Base-by-base conservation (phyloP, 53 echinoderm and acorn worm genomes). In the Glandiceps talaboti region DNA sequence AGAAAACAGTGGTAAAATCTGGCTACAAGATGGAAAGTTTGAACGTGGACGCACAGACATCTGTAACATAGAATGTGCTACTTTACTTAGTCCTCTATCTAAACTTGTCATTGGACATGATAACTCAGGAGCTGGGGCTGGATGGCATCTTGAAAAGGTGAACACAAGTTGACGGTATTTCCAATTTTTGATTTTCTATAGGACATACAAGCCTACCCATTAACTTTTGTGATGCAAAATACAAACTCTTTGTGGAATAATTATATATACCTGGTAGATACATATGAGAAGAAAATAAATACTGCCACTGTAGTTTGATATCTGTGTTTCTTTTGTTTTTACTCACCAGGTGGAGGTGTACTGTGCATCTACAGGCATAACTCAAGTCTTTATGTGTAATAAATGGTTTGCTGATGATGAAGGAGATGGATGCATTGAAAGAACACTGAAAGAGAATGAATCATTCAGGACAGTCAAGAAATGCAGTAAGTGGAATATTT, bases 71-170 rank as follows among this genome's bases (percentile, higher is more conserved):
- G 97, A 99, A 85, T 82, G 93, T 27, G 99, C 90, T 10, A 76
- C 89, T 1, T 86, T 91, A 32, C 33, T 93, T n/a, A 99, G 99
- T 76, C 93, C 93, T 0, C 77, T 93, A 30, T 87, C 93, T 0
- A 89, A 84, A 82, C 86, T 99, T 29, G 99, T 93, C 27, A 80
- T 99, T 20, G 97, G 99, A 0, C 99, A 99, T 32, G 93, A 99
- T 33, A 99, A 99, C 82, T 82, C 91, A 27, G 93, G 93, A 0
- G 85, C 87, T 1, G 99, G 99, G 0, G 93, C 93, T 32, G 99
- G 99, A 0, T 99, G 99, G 99, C 93, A 93, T 86, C 32, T 93
- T 33, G 93, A 99, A 14, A 87, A 84, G 93, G 99, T 99, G 76
- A 29, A 76, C 30, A n/a, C n/a, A n/a, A n/a, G n/a, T n/a, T n/a